Percentiles rank a stretch among this genome's conserved stretches.
These are phyloP conservation scores for Sipha flava DNA, from an alignment of 1,140 invertebrate species.

Conservation along the genomic window DNA sequence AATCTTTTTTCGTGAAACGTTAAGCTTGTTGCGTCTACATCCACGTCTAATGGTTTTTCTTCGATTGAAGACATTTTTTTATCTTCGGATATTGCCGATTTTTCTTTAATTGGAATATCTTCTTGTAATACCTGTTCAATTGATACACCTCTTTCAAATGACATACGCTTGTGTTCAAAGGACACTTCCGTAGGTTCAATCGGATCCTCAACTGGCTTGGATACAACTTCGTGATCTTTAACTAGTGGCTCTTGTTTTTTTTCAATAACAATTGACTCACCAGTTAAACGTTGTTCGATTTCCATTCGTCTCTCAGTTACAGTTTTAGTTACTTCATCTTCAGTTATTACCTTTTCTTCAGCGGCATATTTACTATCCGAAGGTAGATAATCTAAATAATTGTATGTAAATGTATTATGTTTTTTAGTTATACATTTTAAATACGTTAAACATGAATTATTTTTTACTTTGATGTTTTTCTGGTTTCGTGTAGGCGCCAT, in stretches of 20 bases:
- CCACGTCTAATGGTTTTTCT: background rate
- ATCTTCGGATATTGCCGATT: conserved; percentile 40
- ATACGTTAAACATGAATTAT: background rate
- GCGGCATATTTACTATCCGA: conserved; percentile 41
- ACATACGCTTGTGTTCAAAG: conserved; percentile 39
- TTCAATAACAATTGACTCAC: conserved; percentile 39
- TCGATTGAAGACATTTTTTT: conserved; percentile 18
- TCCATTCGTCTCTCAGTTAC: conserved; percentile 60
- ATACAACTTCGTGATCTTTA: conserved; percentile 1
- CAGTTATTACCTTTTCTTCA: conserved; percentile 42
- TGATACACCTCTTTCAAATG: conserved; percentile 38
- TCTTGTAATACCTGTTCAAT: conserved; percentile 25
- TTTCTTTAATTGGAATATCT: conserved; percentile 34
- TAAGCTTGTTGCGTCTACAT: conserved; percentile 44
- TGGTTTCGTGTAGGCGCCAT: background rate
- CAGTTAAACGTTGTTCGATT: conserved; percentile 58
- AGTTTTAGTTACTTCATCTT: conserved; percentile 50
- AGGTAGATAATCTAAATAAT: background rate
- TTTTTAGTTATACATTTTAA: too few relatives aligned
- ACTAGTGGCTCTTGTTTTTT: conserved; percentile 33
- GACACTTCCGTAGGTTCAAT: conserved; percentile 33
- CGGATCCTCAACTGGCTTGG: background rate
- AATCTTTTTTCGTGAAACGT: conserved; percentile 43
- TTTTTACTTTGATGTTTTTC: background rate
- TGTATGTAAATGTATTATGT: too few relatives aligned